Conservation (phyloP, 2,888 invertebrate genomes). For the Brachynemurus nebulosus region DNA sequence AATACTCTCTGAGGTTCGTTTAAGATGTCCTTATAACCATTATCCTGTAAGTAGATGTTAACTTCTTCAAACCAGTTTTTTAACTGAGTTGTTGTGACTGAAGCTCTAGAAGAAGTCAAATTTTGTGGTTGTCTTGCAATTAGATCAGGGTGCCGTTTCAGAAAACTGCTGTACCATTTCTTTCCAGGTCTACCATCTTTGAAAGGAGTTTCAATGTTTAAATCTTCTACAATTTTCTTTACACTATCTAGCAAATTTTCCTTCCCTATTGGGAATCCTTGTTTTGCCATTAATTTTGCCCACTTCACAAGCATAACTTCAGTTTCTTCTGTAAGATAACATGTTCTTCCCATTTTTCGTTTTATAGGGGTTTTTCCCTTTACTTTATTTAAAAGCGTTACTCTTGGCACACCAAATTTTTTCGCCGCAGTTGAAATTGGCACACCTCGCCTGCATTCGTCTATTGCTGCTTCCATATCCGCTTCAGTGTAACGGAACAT, state of each 20-base stretch:
- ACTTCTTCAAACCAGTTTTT: conserved; percentile 4
- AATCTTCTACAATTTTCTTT: conserved; percentile 5
- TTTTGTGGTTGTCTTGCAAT: not conserved
- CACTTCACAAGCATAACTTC: not conserved
- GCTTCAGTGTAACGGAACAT: no score
- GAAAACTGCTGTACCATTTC: not conserved
- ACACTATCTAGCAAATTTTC: conserved; percentile 8
- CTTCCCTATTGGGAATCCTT: conserved; percentile 7
- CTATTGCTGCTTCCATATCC: no score
- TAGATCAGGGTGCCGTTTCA: not conserved
- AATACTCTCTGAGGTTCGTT: not conserved
- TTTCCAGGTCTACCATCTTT: not conserved
- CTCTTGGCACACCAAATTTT: no score
- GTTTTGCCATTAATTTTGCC: conserved; percentile 6
- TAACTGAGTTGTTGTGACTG: conserved; percentile 1
- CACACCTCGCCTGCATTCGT: no score
- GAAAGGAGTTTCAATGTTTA: not conserved
- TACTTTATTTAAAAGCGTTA: no score
- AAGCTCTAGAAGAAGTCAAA: conserved; percentile 2
- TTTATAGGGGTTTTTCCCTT: not conserved
- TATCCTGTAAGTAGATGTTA: not conserved
- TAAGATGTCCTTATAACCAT: not conserved
- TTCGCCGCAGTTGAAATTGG: no score
- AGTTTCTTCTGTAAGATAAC: not conserved
- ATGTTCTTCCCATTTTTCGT: not conserved